Evolutionary conservation across 2,113 vertebrate species (phyloP).

Genomic region (Athene cunicularia): DNA sequence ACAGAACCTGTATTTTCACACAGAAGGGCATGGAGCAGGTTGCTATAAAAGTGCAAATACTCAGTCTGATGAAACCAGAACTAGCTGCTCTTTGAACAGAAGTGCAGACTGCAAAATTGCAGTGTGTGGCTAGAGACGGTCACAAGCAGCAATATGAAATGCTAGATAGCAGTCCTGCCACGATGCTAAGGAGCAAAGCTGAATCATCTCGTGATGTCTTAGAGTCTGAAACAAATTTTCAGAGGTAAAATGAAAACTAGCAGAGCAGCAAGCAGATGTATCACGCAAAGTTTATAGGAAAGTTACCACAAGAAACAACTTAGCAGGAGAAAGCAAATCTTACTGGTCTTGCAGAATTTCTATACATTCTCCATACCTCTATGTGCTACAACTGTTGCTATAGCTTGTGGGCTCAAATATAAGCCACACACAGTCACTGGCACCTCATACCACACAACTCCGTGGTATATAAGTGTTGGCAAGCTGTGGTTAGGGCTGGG

Average conservation of each 20-base stretch:
- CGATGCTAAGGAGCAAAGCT: neutral
- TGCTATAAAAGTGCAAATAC: neutral
- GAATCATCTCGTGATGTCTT: neutral
- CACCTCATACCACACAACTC: neutral
- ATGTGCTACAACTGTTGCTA: neutral
- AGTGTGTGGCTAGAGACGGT: neutral
- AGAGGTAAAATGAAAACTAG: neutral
- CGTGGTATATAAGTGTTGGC: neutral
- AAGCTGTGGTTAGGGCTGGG: neutral
- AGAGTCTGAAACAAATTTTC: neutral
- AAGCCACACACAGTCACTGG: accelerated
- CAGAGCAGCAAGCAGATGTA: neutral
- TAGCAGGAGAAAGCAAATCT: neutral
- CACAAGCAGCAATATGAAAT: neutral
- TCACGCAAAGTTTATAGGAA: neutral
- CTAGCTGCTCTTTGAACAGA: neutral
- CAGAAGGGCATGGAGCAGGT: neutral
- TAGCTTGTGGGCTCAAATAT: neutral
- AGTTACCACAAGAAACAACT: neutral
- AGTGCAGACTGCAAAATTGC: neutral
- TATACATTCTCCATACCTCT: neutral
- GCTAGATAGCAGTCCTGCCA: neutral
- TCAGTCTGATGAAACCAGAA: neutral
- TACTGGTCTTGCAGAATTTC: neutral
- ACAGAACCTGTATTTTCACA: neutral